Evolutionary conservation across 2,113 vertebrate species (phyloP).

Genomic region (Boulengeromyrus knoepffleri): DNA sequence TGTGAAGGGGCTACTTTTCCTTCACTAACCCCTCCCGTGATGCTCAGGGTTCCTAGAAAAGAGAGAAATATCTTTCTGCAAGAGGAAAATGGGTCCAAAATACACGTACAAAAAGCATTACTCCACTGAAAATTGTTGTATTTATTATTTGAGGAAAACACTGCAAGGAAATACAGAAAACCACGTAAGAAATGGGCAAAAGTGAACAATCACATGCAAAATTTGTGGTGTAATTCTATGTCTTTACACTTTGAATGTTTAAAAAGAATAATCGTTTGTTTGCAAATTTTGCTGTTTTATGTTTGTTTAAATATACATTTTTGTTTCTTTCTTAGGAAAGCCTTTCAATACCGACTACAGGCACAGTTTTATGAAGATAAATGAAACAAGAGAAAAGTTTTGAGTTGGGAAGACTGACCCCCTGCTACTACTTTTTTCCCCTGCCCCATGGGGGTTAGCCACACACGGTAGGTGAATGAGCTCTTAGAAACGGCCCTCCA

Average conservation of each 20-base stretch:
- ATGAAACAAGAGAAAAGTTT: background rate
- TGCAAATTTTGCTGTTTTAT: background rate
- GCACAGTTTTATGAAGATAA: background rate
- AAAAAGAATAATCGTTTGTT: background rate
- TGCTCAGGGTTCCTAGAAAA: constrained; percentile 37
- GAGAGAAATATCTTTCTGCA: constrained; percentile 23
- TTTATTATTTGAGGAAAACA: background rate
- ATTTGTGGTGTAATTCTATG: background rate
- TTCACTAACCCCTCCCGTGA: constrained; percentile 37
- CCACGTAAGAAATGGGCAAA: background rate
- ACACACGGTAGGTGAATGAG: constrained; percentile 1
- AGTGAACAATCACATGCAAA: background rate
- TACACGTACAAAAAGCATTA: background rate
- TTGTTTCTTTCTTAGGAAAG: background rate
- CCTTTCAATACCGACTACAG: background rate
- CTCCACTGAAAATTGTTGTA: background rate
- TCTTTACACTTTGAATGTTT: background rate
- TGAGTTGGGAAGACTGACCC: background rate
- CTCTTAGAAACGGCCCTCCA: background rate
- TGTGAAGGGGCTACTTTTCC: constrained; percentile 56
- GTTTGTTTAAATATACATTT: background rate
- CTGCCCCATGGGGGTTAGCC: background rate
- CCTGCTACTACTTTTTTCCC: background rate
- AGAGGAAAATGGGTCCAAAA: background rate
- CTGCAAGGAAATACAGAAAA: background rate